phyloP scores from a whole-genome alignment of 2,113 vertebrate genomes.

The Chamaea fasciata region DNA sequence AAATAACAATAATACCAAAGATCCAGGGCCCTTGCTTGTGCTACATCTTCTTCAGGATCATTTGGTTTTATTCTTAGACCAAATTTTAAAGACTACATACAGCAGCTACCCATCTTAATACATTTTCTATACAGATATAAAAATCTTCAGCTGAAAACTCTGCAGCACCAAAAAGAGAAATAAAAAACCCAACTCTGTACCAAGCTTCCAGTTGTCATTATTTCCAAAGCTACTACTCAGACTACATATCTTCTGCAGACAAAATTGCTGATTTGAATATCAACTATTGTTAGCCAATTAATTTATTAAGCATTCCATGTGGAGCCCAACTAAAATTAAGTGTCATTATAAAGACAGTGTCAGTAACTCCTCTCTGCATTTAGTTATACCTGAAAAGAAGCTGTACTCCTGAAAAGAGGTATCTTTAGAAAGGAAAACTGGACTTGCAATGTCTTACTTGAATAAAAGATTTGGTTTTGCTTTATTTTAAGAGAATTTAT shows the following conservation, averaged over 20 bases:
- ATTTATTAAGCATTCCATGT: not conserved
- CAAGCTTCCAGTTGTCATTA: not conserved
- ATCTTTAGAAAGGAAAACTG: not conserved
- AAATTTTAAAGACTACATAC: not conserved
- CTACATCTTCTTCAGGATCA: constrained; percentile 41
- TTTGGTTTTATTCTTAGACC: constrained; percentile 19
- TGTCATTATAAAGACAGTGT: not conserved
- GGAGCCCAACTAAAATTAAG: not conserved
- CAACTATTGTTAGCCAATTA: not conserved
- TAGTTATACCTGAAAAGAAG: not conserved
- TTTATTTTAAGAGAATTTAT: not conserved
- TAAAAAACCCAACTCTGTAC: not conserved
- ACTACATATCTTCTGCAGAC: not conserved
- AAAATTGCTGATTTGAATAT: not conserved
- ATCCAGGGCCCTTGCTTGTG: constrained; percentile 31
- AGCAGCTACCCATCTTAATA: not conserved
- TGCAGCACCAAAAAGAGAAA: not conserved
- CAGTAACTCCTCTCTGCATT: not conserved
- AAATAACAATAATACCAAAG: constrained; percentile 66
- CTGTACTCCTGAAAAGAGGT: not conserved
- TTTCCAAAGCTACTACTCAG: not conserved
- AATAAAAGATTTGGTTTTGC: not conserved
- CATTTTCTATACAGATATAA: not conserved
- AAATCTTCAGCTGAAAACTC: not conserved
- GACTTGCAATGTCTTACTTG: not conserved